A percentile compares a stretch with the other conserved stretches of the same genome.
These are phyloP conservation scores for Boulengeromyrus knoepffleri DNA, from an alignment of 2,113 vertebrate species.

Conservation along the genomic window DNA sequence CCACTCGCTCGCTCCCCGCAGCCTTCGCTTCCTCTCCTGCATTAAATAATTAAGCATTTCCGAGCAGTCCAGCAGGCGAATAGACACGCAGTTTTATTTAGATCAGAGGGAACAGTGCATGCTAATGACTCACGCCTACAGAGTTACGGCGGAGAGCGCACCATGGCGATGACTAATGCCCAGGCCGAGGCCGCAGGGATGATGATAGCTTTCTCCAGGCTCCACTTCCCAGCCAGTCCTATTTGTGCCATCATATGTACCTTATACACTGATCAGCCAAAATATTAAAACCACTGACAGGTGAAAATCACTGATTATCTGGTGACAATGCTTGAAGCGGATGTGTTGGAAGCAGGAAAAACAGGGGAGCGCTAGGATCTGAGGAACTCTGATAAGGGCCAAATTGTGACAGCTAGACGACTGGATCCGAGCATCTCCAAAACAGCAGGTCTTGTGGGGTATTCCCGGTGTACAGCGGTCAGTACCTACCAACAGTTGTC, in stretches of 20 bases:
- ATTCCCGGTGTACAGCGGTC: not conserved
- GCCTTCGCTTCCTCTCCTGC: conserved; percentile 44
- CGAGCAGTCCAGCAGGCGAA: conserved; percentile 50
- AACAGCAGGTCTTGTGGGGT: not conserved
- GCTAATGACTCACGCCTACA: conserved; percentile 42
- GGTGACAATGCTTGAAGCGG: not conserved
- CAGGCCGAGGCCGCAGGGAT: not conserved
- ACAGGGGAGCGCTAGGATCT: not conserved
- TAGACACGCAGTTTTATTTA: conserved; percentile 49
- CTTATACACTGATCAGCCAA: not conserved
- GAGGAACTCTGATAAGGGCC: not conserved
- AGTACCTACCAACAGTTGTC: not conserved
- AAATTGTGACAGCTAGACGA: not conserved
- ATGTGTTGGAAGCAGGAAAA: not conserved
- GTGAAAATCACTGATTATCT: not conserved
- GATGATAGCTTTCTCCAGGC: not conserved
- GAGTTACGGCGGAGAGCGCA: conserved; percentile 1
- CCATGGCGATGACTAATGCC: not conserved
- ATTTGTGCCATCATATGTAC: not conserved
- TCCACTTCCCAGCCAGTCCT: not conserved
- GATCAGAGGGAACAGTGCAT: conserved; percentile 28
- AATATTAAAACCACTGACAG: not conserved
- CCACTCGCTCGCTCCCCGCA: conserved; percentile 20
- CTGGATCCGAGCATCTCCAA: not conserved
- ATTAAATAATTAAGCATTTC: conserved; percentile 58